Evolutionary conservation across 2,888 invertebrate species (phyloP).

Genomic region (Epinotia ramella): DNA sequence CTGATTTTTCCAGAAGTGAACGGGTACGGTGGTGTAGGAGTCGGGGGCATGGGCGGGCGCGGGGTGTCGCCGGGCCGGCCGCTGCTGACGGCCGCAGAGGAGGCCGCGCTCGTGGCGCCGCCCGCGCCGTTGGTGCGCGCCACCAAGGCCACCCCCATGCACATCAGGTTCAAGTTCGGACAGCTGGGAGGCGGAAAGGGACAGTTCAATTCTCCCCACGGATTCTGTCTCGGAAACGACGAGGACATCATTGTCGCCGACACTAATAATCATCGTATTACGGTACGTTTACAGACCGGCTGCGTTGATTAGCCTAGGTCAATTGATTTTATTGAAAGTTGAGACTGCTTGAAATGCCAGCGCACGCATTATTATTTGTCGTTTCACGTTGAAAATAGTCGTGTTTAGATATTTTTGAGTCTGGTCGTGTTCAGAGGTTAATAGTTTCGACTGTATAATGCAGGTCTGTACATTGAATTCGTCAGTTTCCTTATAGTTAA

Average conservation of each 20-base stretch:
- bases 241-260: slow-evolving; percentile 99
- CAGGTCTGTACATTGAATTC: too few relatives aligned
- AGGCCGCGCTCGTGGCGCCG: slow-evolving; percentile 76
- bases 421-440: too few relatives aligned
- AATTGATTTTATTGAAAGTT: slow-evolving; percentile 15
- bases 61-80: slow-evolving; percentile 82
- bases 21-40: slow-evolving; percentile 76
- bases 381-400: too few relatives aligned
- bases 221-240: slow-evolving; percentile 97
- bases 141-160: slow-evolving; percentile 93
- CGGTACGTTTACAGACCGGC: slow-evolving; percentile 79
- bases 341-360: not conserved
- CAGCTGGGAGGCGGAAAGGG: slow-evolving; percentile 96
- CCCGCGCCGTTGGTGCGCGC: slow-evolving; percentile 86
- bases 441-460: too few relatives aligned
- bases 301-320: slow-evolving; percentile 13
- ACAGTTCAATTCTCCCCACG: slow-evolving; percentile 98
- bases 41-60: slow-evolving; percentile 79
- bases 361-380: too few relatives aligned
- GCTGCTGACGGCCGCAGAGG: slow-evolving; percentile 76
- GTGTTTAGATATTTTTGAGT: too few relatives aligned
- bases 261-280: slow-evolving; percentile 98
- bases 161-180: slow-evolving; percentile 96
- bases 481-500: too few relatives aligned
- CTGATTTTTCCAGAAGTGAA: slow-evolving; percentile 72